phyloP scores from a whole-genome alignment of 2,113 vertebrate genomes.

The Psephotus haematonotus region DNA sequence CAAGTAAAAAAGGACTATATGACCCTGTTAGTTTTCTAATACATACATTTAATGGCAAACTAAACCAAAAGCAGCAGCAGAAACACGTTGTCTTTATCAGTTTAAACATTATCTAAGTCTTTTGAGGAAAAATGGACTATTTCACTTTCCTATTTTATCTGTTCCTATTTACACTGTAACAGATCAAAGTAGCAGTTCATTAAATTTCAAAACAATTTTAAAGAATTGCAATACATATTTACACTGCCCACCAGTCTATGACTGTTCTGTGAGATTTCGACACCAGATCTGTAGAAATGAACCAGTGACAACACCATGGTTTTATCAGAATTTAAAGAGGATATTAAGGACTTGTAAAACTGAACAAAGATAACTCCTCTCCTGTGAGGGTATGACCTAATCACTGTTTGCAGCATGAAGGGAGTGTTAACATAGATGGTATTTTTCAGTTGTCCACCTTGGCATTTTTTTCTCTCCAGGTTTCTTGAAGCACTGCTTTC shows the following conservation, averaged over 20 bases:
- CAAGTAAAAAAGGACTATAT: neutral
- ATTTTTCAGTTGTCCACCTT: neutral
- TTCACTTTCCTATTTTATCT: neutral
- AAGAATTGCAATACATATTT: neutral
- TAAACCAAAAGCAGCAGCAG: neutral
- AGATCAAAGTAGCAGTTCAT: neutral
- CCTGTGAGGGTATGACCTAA: accelerated
- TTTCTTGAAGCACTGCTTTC: neutral
- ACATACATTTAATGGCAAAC: neutral
- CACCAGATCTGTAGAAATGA: neutral
- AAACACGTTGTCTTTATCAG: neutral
- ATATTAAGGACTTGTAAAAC: neutral
- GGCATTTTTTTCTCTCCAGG: neutral
- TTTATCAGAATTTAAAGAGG: neutral
- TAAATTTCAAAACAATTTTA: neutral
- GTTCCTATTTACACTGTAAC: neutral
- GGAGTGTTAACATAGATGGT: neutral
- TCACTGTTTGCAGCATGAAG: neutral
- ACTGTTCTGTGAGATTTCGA: neutral
- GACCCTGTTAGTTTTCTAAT: neutral
- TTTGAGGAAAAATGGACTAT: neutral
- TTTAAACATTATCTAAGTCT: neutral
- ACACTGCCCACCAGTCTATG: neutral
- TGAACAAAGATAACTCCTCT: neutral
- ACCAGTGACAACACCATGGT: neutral